These are phyloP conservation scores for Ctenodactylus gundi DNA, from an alignment of 2,113 vertebrate species.

Conservation along the genomic window DNA sequence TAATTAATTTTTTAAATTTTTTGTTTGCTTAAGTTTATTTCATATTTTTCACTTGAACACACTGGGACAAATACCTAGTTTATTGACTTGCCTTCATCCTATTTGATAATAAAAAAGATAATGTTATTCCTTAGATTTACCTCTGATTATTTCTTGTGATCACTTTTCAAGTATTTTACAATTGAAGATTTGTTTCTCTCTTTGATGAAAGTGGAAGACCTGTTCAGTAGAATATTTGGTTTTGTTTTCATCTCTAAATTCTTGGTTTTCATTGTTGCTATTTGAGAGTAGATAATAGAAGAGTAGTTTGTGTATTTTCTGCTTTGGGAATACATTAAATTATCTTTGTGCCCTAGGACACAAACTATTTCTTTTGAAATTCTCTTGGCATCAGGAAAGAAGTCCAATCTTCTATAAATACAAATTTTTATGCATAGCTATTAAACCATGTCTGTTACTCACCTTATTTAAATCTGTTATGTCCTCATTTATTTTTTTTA, in stretches of 20 bases:
- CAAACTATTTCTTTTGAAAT: slow-evolving; percentile 16
- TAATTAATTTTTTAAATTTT: background rate
- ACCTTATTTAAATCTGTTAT: background rate
- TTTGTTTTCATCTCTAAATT: slow-evolving; percentile 15
- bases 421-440: background rate
- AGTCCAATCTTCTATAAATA: background rate
- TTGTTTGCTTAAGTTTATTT: background rate
- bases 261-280: background rate
- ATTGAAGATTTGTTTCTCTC: background rate
- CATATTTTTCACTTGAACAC: slow-evolving; percentile 21
- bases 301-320: background rate
- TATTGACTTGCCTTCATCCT: slow-evolving; percentile 6
- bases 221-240: background rate
- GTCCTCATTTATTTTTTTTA: background rate
- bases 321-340: background rate
- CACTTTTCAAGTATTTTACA: background rate
- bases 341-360: background rate
- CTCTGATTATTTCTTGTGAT: background rate
- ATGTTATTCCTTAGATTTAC: slow-evolving; percentile 14
- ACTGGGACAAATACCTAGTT: background rate
- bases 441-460: background rate
- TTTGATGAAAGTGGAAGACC: background rate
- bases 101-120: slow-evolving; percentile 36
- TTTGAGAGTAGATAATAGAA: background rate
- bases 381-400: background rate